Percentiles rank a stretch among this genome's conserved stretches.
Evolutionary conservation across 2,113 vertebrate genomes (phyloP).

Genomic region (Chaenocephalus aceratus): DNA sequence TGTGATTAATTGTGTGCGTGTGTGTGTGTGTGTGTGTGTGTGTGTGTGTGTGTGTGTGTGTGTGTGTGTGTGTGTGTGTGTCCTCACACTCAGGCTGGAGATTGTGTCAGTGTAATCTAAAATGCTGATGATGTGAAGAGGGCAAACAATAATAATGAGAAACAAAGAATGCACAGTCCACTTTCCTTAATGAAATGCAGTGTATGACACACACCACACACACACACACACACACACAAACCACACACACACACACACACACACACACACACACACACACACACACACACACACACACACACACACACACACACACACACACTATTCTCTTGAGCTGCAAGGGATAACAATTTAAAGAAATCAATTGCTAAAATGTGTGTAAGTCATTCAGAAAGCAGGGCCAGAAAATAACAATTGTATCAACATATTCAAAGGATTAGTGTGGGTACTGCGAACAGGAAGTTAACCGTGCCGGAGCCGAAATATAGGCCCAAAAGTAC

Average conservation of each 20-base stretch:
- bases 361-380: not conserved
- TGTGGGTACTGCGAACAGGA: not conserved
- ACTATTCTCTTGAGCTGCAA: conserved; percentile 8
- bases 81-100: conserved; percentile 28
- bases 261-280: conserved; percentile 3
- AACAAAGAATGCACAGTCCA: conserved; percentile 67
- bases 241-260: not conserved
- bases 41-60: conserved; percentile 19
- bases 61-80: conserved; percentile 19
- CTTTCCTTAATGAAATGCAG: conserved; percentile 68
- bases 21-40: conserved; percentile 13
- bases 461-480: not conserved
- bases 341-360: conserved; percentile 32
- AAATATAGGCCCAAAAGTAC: conserved; percentile 26
- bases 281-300: conserved; percentile 3
- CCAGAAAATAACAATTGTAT: not conserved
- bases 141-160: conserved; percentile 59
- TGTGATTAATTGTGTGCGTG: conserved; percentile 46
- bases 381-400: not conserved
- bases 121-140: conserved; percentile 63
- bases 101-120: conserved; percentile 71
- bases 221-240: not conserved
- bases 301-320: not conserved
- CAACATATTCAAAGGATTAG: not conserved
- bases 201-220: conserved; percentile 24